phyloP scores from a whole-genome alignment of 2,888 invertebrate genomes.

The Drosophila fulvimacula region DNA sequence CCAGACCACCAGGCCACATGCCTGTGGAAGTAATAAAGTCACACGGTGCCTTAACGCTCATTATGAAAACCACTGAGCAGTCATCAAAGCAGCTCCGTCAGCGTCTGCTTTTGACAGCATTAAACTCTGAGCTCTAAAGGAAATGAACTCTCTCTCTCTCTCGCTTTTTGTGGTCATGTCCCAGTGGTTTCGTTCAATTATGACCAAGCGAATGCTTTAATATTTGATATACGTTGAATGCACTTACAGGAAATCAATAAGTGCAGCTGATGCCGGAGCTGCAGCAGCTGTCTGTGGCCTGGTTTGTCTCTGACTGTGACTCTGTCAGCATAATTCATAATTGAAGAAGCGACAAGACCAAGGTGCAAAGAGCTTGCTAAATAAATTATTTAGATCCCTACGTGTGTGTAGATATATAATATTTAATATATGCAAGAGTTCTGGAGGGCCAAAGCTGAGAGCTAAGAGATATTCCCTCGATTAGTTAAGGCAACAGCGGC shows the following conservation, averaged over 20 bases:
- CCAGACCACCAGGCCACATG: background rate
- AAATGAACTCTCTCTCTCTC: constrained; percentile 24
- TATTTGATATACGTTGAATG: constrained; percentile 47
- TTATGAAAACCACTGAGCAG: constrained; percentile 45
- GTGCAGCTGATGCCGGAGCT: constrained; percentile 7
- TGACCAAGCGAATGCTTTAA: constrained; percentile 47
- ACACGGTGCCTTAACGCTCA: constrained; percentile 14
- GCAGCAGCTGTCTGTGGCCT: background rate
- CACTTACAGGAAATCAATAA: constrained; percentile 45
- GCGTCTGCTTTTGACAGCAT: background rate
- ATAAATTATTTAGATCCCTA: constrained; percentile 28
- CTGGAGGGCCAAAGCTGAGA: constrained; percentile 35
- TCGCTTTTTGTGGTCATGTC: constrained; percentile 34
- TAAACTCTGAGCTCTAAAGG: constrained; percentile 10
- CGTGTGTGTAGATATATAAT: constrained; percentile 18
- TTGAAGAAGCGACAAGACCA: constrained; percentile 36
- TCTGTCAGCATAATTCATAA: constrained; percentile 39
- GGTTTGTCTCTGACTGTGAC: constrained; percentile 17
- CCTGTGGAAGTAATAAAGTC: constrained; percentile 15
- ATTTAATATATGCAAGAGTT: constrained; percentile 51
- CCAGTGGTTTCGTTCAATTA: constrained; percentile 68
- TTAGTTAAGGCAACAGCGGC: constrained; percentile 53
- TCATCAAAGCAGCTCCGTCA: constrained; percentile 26
- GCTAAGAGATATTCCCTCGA: constrained; percentile 57
- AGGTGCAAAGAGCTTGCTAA: constrained; percentile 26